A percentile compares a stretch with the other conserved stretches of the same genome.
phyloP scores from a whole-genome alignment of 2,888 invertebrate species.

The Timandra comae region DNA sequence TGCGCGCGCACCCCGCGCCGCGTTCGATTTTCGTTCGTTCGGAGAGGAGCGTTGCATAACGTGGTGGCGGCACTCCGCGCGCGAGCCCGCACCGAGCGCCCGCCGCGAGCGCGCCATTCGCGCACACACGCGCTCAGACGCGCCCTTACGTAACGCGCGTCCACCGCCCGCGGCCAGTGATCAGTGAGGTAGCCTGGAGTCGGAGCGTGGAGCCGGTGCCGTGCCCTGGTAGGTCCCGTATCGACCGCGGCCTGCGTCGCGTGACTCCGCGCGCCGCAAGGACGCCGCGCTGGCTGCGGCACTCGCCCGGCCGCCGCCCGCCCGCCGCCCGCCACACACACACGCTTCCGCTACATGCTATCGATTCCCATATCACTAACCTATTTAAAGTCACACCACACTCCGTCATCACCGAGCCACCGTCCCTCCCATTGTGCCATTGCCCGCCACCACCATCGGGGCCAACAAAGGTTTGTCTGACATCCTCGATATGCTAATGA shows the following conservation, averaged over 20 bases:
- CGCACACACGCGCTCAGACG: slow-evolving; percentile 60
- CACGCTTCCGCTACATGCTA: slow-evolving; percentile 26
- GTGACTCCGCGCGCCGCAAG: slow-evolving; percentile 61
- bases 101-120: slow-evolving; percentile 65
- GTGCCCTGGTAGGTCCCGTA: slow-evolving; percentile 59
- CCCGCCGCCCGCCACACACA: slow-evolving; percentile 35
- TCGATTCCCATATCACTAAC: slow-evolving; percentile 16
- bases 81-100: slow-evolving; percentile 70
- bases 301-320: slow-evolving; percentile 44
- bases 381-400: background rate
- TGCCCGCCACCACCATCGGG: background rate
- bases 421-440: background rate
- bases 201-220: slow-evolving; percentile 33
- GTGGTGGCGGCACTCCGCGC: slow-evolving; percentile 70
- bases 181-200: slow-evolving; percentile 53
- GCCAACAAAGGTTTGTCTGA: no score
- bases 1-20: no score
- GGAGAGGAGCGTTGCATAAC: slow-evolving; percentile 55
- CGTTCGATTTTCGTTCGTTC: no score
- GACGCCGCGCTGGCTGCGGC: slow-evolving; percentile 72
- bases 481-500: slow-evolving; percentile 19
- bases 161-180: slow-evolving; percentile 46
- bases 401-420: background rate
- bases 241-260: slow-evolving; percentile 54
- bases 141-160: slow-evolving; percentile 74